phyloP scores from a whole-genome alignment of 2,113 vertebrate species.

The Bubo scandiacus region DNA sequence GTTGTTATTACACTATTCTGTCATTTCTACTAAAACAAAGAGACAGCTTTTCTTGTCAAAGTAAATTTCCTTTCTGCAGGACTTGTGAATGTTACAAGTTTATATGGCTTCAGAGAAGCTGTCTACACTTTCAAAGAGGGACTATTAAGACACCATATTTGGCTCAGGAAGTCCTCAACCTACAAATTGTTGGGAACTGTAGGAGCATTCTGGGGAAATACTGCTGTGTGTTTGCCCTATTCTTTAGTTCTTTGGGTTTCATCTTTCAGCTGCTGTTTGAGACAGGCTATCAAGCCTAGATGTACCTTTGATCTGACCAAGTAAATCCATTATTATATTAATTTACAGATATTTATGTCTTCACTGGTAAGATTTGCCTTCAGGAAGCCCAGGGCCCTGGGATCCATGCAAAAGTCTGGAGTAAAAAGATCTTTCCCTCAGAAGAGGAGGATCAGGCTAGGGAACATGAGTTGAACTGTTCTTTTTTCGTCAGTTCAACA shows the following conservation, averaged over 20 bases:
- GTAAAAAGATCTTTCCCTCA: not conserved
- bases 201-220: not conserved
- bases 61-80: not conserved
- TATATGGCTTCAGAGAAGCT: not conserved
- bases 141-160: not conserved
- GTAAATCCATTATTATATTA: not conserved
- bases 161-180: not conserved
- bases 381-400: not conserved
- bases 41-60: not conserved
- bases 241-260: not conserved
- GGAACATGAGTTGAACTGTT: not conserved
- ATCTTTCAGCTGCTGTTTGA: not conserved
- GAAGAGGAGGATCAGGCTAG: not conserved
- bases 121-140: not conserved
- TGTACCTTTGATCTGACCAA: not conserved
- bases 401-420: not conserved
- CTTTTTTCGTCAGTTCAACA: not conserved
- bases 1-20: not conserved
- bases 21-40: not conserved
- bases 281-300: not conserved
- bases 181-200: fast-evolving
- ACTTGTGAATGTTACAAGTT: not conserved
- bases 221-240: not conserved
- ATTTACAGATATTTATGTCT: not conserved
- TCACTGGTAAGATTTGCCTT: not conserved